Percentiles rank a stretch among this genome's conserved stretches.
Evolutionary conservation across 2,113 vertebrate genomes (phyloP).

Genomic region (Sterna hirundo): DNA sequence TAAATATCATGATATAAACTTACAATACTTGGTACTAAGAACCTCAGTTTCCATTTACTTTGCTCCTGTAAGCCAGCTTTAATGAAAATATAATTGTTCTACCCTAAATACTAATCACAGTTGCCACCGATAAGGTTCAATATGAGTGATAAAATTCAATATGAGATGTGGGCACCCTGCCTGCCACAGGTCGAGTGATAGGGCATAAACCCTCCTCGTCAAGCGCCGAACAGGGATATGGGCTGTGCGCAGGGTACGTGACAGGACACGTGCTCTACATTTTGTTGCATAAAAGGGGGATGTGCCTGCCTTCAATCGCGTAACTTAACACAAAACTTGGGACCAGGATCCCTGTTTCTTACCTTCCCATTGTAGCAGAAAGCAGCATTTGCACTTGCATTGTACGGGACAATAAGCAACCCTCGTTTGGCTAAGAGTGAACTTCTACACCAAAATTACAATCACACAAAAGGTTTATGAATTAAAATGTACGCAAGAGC

Average conservation of each 20-base stretch:
- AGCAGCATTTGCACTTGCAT: background rate
- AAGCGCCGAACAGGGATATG: background rate
- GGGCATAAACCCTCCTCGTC: background rate
- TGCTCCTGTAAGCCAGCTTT: background rate
- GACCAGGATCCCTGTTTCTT: background rate
- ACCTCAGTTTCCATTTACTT: background rate
- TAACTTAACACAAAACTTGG: background rate
- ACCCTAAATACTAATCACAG: background rate
- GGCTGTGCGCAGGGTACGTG: background rate
- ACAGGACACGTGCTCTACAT: background rate
- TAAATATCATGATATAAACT: background rate
- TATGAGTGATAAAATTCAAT: background rate
- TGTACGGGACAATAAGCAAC: rapidly evolving
- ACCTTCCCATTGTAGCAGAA: background rate
- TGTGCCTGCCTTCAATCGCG: background rate
- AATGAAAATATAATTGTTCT: background rate
- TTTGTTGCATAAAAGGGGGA: background rate
- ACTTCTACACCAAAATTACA: background rate
- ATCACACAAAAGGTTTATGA: background rate
- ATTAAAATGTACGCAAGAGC: background rate
- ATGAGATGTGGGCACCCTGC: background rate
- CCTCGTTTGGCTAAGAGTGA: background rate
- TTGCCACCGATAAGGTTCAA: background rate
- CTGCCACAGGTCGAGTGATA: background rate
- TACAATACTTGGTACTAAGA: background rate